Base-by-base conservation (phyloP, 2,888 invertebrate genomes). In the Diarsia mendica region DNA sequence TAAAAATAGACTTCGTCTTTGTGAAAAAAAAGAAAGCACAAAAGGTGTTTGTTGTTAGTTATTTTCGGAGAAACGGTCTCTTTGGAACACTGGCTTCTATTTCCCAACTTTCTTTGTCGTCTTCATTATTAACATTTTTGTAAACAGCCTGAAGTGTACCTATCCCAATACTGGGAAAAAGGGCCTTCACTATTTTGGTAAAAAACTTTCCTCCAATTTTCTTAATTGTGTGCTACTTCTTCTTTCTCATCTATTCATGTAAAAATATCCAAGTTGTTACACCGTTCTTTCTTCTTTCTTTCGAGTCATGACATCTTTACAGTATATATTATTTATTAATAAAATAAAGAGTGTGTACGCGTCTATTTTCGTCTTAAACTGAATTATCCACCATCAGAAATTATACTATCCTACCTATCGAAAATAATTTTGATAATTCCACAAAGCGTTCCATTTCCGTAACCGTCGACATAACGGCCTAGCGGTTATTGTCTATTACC, bases 401-500 rank as follows among this genome's bases (percentile, higher is more conserved):
- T 18, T 6, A 23, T 23, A 55, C 20, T 15, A n/a, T 2, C 20
- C 48, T 20, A 39, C 48, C 33, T 8, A 58, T 74, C 23, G 48
- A 74, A 58, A 74, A 72, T 72, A 61, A 48, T 49, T 63, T 77
- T 33, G 23, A 61, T 66, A 55, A 80, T 61, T 80, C 44, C 61
- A 67, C 64, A 65, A 70, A 67, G 46, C 66, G 44, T 64, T 71
- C 48, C 60, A 85, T 82, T 70, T 71, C 78, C 68, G 39, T 79
- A 67, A 51, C 69, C 58, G 67, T 79, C 69, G 49, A 71, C 69
- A 82, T 88, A 87, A 76, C 72, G 46, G 77, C 66, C 82, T 87
- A 89, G 84, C 90, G 84, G 87, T 78, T 79, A 86, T 87, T 86
- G 84, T 85, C 76, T 81, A 75, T 83, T 89, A 89, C 88, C 82